Base-by-base conservation (phyloP, 2,888 invertebrate genomes). In the Morpho helenor region DNA sequence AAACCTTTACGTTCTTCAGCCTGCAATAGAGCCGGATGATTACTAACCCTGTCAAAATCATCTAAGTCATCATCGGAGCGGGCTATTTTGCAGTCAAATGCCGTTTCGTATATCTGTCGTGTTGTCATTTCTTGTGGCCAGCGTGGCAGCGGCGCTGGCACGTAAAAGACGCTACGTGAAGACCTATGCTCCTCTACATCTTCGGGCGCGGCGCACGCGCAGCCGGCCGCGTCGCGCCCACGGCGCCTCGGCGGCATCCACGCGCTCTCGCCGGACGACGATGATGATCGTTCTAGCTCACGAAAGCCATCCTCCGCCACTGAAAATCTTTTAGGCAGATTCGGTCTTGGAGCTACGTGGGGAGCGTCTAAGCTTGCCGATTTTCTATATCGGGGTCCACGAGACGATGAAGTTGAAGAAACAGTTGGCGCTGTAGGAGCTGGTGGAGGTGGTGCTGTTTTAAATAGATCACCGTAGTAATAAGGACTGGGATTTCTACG, bases 71-170 rank as follows among this genome's bases (percentile, higher is more conserved):
- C 94, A 70, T 95, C 94, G 7, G 96, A 96, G 66, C 95, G 94
- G 76, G 94, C 94, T 73, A 96, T 94, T 84, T 96, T 96, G 82
- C 96, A 96, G 84, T 97, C 97, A 82, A 97, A 97, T 60, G 97
- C 97, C 58, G 97, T 97, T 86, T 97, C 97, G 82, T 97, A 97
- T 57, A 97, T 93, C 84, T 95, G 95, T 73, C 95, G 93, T 80
- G 91, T 87, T 70, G 92, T 92, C 87, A 92, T 92, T 75, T 92
- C 92, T 86, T 85, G 89, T 76, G 91, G 89, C 84, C 92, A 93
- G 80, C 94, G 91, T 72, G 93, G 92, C 80, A 94, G 89, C 67
- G 93, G 93, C 73, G 94, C 93, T 74, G 93, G 94, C 78, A 94
- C 93, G 82, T 93, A 93, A 85, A 93, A 93, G 72, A 94, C 92